These are phyloP conservation scores for Schizothorax lantsangensis DNA, from an alignment of 2,797 vertebrate genomes.

Conservation along the genomic window DNA sequence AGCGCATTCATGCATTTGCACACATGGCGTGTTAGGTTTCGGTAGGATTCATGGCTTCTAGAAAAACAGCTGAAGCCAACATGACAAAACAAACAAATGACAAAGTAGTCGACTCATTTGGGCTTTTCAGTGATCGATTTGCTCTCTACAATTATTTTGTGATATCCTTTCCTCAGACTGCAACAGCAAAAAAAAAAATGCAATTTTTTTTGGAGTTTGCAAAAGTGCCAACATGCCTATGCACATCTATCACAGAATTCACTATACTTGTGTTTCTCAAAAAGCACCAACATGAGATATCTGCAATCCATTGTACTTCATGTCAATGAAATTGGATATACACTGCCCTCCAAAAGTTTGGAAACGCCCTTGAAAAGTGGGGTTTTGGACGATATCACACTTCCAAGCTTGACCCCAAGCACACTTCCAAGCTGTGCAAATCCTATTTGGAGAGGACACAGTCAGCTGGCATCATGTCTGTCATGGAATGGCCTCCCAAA, in stretches of 20 bases:
- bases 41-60: not conserved
- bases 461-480: too few relatives aligned
- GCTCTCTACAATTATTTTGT: not conserved
- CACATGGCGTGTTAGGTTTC: not conserved
- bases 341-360: too few relatives aligned
- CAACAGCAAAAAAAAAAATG: not conserved
- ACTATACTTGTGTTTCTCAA: not conserved
- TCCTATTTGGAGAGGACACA: too few relatives aligned
- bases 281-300: not conserved
- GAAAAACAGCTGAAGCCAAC: not conserved
- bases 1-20: not conserved
- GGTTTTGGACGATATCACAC: too few relatives aligned
- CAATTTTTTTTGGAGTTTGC: not conserved
- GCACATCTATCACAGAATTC: not conserved
- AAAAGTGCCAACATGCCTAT: not conserved
- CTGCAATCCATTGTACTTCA: not conserved
- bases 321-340: not conserved
- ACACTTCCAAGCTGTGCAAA: too few relatives aligned
- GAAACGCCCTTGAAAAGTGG: too few relatives aligned
- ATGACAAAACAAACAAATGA: too few relatives aligned
- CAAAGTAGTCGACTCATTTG: not conserved
- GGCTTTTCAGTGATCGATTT: not conserved
- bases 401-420: too few relatives aligned
- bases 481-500: too few relatives aligned
- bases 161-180: not conserved